Percentiles rank a stretch among this genome's conserved stretches.
Conservation (phyloP, 2,797 vertebrate species). For the Ceyx erithaca region DNA sequence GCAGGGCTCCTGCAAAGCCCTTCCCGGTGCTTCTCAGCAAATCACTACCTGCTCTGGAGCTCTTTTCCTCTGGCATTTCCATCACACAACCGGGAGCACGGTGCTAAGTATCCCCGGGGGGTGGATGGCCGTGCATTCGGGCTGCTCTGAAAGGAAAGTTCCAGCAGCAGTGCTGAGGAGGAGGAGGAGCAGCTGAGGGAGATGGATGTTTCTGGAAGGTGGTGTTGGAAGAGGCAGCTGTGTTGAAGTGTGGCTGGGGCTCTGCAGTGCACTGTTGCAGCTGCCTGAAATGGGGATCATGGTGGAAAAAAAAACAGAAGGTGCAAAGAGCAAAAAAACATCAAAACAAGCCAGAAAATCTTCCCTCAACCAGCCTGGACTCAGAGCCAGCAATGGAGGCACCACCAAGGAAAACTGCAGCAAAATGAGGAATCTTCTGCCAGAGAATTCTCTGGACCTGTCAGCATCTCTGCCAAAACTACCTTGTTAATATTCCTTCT, state of each 20-base stretch:
- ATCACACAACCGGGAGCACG: not conserved
- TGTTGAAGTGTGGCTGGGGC: not conserved
- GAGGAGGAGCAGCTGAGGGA: not conserved
- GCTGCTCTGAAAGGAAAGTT: not conserved
- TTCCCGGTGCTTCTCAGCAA: conserved; percentile 33
- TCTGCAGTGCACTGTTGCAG: not conserved
- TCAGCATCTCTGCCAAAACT: not conserved
- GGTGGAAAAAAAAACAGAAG: not conserved
- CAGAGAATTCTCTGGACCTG: not conserved
- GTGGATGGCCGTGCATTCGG: not conserved
- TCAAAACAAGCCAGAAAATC: not conserved
- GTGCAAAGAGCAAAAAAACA: not conserved
- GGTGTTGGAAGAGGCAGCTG: not conserved
- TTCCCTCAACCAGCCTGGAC: not conserved
- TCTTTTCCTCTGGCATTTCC: conserved; percentile 38
- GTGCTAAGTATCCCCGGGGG: not conserved
- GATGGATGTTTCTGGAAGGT: not conserved
- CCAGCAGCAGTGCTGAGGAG: not conserved
- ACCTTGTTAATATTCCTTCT: not conserved
- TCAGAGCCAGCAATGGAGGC: not conserved
- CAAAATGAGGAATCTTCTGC: not conserved
- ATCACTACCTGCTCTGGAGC: conserved; percentile 49
- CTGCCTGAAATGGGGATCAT: not conserved
- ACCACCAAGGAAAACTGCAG: not conserved
- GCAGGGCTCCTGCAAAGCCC: conserved; percentile 22